phyloP scores from a whole-genome alignment of 2,797 vertebrate genomes.

The Ceyx erithaca region DNA sequence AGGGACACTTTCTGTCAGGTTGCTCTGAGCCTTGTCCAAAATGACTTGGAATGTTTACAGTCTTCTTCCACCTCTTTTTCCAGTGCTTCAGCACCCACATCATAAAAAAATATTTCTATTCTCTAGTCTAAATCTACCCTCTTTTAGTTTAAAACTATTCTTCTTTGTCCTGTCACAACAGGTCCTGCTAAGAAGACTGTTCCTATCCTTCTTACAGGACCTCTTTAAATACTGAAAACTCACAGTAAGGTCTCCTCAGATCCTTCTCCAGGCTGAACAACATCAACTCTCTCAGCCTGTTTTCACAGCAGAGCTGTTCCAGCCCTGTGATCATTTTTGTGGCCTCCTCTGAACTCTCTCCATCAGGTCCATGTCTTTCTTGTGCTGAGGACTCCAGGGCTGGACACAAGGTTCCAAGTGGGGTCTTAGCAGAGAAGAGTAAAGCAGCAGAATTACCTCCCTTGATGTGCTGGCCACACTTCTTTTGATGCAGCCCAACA shows the following conservation, averaged over 20 bases:
- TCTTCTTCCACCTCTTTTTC: background rate
- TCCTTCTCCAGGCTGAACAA: background rate
- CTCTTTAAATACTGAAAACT: background rate
- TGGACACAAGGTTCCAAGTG: fast-evolving
- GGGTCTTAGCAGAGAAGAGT: background rate
- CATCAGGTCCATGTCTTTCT: too few species aligned
- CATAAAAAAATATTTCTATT: background rate
- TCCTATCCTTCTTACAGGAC: background rate
- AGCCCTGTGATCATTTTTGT: fast-evolving
- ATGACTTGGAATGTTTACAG: background rate
- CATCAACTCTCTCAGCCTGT: background rate
- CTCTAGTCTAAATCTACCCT: background rate
- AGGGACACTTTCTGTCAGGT: background rate
- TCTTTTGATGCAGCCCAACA: background rate
- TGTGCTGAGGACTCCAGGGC: background rate
- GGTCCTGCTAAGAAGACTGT: fast-evolving
- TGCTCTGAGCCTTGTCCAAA: background rate
- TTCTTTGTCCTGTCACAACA: fast-evolving
- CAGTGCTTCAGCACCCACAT: background rate
- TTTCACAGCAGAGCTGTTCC: background rate
- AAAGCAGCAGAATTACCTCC: background rate
- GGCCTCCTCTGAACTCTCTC: background rate
- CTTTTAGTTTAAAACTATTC: background rate
- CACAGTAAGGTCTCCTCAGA: fast-evolving
- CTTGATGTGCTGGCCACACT: fast-evolving